phyloP scores from a whole-genome alignment of 1,140 invertebrate species.

The Drosophila yakuba region DNA sequence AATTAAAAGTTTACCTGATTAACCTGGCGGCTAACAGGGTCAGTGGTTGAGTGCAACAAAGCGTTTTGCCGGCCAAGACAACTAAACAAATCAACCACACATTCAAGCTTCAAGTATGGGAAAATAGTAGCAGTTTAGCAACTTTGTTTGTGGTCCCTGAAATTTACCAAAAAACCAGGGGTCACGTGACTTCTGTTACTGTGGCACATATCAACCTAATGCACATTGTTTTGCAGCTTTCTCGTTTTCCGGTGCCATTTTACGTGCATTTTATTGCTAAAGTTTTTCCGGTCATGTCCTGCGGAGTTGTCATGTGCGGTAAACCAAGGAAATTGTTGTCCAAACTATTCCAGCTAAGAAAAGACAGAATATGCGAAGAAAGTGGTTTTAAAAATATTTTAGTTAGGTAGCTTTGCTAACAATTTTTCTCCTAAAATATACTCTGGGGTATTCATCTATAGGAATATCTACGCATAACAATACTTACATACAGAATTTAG shows the following conservation, averaged over 20 bases:
- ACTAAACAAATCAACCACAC: constrained; percentile 42
- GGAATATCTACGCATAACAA: not conserved
- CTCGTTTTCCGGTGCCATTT: constrained; percentile 28
- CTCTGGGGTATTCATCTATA: not conserved
- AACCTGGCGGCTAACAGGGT: constrained; percentile 46
- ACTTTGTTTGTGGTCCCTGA: constrained; percentile 43
- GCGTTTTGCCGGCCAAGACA: constrained; percentile 24
- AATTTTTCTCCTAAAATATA: not conserved
- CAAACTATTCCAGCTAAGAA: constrained; percentile 6
- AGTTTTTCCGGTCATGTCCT: constrained; percentile 42
- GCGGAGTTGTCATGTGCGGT: constrained; percentile 32
- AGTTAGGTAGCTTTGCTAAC: not conserved
- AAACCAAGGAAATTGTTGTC: constrained; percentile 13
- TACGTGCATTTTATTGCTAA: constrained; percentile 60
- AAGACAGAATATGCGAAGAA: not conserved
- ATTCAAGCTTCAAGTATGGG: constrained; percentile 11
- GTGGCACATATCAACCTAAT: constrained; percentile 44
- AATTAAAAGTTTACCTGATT: constrained; percentile 68
- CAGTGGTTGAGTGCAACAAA: constrained; percentile 33
- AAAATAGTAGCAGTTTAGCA: constrained; percentile 36
- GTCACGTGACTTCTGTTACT: constrained; percentile 11
- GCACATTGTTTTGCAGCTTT: constrained; percentile 40
- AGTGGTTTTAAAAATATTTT: not conserved
- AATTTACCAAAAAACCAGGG: constrained; percentile 41
- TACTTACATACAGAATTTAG: too few species aligned